Base-by-base conservation (phyloP, 2,797 vertebrate genomes). In the Coracias cyanogaster region DNA sequence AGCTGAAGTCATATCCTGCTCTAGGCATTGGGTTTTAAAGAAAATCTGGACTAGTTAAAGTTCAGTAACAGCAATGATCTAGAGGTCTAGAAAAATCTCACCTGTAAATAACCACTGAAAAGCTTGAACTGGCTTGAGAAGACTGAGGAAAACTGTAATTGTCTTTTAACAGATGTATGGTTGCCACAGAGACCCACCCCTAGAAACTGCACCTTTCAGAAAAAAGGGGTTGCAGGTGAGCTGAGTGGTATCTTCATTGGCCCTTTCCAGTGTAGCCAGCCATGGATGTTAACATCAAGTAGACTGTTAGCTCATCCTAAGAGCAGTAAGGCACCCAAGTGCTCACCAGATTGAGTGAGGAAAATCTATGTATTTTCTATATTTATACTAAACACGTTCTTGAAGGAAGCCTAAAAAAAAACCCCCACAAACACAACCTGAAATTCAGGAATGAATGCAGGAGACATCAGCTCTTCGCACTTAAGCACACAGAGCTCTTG, bases 21-120 rank as follows among this genome's bases (percentile, higher is more conserved):
- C 20, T 33, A 77, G 29, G 45, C 12, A 41, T 2, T 48, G 39
- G 3, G 19, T 60, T 78, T 93, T 54, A 67, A 83, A 64, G 28
- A 79, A 95, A 86, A 89, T 55, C 49, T 54, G 70, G 29, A 79
- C 28, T 49, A 60, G 35, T 67, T 61, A 39, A 78, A 85, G 31
- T 61, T 66, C 66, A 39, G 33, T 39, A 82, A 61, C 17, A 84
- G 41, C 6, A 60, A 76, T 55, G 43, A 81, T 22, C 21, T 7
- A 58, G 26, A 72, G 15, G n/a, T 76, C 43, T 66, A 82, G 70
- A 7, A 77, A 65, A 73, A 88, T 22, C 12, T 19, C 39, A 48
- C 7, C 15, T 48, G 37, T 58, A 84, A 91, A 80, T 43, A 86
- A 86, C 19, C 6, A 7, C 0, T 57, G 57, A 20, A 41, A 86